A percentile compares a stretch with the other conserved stretches of the same genome.
phyloP scores from a whole-genome alignment of 2,888 invertebrate genomes.

The Eustalomyia histrio region DNA sequence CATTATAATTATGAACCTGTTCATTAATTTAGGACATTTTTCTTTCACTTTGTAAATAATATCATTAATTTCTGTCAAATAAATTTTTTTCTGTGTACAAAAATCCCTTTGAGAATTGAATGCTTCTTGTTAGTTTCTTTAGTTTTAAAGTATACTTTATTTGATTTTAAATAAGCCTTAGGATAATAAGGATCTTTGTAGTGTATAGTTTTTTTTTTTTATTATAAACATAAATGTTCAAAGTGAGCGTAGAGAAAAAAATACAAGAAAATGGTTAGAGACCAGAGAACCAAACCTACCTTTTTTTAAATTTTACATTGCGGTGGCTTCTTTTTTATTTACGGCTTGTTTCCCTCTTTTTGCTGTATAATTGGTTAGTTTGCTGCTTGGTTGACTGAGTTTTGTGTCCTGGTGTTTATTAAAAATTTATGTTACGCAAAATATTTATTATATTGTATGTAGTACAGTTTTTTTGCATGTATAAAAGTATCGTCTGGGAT shows the following conservation, averaged over 20 bases:
- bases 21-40: too few relatives aligned
- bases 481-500: constrained; percentile 36
- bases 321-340: constrained; percentile 52
- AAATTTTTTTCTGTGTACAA: too few relatives aligned
- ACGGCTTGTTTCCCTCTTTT: constrained; percentile 2
- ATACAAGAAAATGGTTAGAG: neutral
- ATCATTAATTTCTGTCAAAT: too few relatives aligned
- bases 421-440: constrained; percentile 39
- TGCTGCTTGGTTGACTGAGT: neutral
- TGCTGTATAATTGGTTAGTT: constrained; percentile 8
- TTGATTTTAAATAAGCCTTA: constrained; percentile 42
- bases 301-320: constrained; percentile 54
- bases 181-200: constrained; percentile 38
- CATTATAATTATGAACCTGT: too few relatives aligned
- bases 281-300: constrained; percentile 36
- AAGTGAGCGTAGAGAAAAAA: neutral
- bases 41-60: too few relatives aligned
- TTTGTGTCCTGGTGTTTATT: constrained; percentile 23
- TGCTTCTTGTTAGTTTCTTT: constrained; percentile 5
- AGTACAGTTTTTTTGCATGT: neutral
- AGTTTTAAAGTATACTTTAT: constrained; percentile 23
- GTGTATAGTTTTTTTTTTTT: neutral
- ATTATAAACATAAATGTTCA: constrained; percentile 11
- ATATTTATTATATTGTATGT: constrained; percentile 8
- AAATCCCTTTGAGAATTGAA: neutral